Evolutionary conservation across 2,888 invertebrate genomes (phyloP).

Genomic region (Onchidella celtica): DNA sequence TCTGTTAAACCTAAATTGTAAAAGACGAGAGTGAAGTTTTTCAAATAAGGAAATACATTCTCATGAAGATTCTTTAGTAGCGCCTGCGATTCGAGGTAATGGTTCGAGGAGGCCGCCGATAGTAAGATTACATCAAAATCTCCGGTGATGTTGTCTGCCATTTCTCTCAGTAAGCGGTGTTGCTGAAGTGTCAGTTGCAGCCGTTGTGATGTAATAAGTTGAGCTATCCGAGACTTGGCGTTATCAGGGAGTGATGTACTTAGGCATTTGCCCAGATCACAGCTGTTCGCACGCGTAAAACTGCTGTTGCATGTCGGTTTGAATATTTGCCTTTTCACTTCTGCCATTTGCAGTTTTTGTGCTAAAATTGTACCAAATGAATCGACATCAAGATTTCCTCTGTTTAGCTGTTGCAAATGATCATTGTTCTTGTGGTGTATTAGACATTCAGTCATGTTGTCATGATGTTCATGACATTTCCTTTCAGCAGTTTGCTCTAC

Average conservation of each 20-base stretch:
- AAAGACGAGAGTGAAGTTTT: conserved; percentile 32
- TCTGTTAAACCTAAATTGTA: conserved; percentile 35
- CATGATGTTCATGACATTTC: no score
- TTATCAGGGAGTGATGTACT: conserved; percentile 9
- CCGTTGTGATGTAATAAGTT: conserved; percentile 1
- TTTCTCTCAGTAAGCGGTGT: conserved; percentile 6
- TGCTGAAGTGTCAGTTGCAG: background rate
- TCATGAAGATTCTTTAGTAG: conserved; percentile 39
- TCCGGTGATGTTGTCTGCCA: conserved; percentile 21
- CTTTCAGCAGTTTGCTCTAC: no score
- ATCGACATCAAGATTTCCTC: no score
- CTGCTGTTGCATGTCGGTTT: conserved; percentile 14
- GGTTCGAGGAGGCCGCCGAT: conserved; percentile 50
- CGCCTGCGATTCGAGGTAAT: conserved; percentile 46
- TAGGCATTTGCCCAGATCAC: conserved; percentile 22
- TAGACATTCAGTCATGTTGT: no score
- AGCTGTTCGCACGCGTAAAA: conserved; percentile 24
- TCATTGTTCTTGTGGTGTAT: no score
- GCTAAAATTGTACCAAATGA: background rate
- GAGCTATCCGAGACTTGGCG: background rate
- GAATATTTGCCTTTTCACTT: no score
- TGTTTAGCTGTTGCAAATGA: no score
- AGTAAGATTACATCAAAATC: conserved; percentile 44
- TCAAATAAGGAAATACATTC: conserved; percentile 36
- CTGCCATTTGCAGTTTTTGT: background rate